These are phyloP conservation scores for Leptinotarsa tumamoca DNA, from an alignment of 2,888 invertebrate genomes.

Conservation along the genomic window DNA sequence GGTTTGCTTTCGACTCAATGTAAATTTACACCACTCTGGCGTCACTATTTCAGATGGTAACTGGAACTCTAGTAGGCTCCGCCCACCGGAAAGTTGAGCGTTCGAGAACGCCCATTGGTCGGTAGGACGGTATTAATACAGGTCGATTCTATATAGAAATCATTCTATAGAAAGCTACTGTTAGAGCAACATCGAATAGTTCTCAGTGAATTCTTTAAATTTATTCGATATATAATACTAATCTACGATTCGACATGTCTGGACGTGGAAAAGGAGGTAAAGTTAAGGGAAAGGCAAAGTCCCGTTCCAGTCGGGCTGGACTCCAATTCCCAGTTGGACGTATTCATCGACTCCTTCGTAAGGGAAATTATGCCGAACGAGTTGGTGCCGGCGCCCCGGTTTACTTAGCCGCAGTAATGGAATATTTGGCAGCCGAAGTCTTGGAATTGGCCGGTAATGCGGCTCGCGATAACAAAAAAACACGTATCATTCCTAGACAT, in stretches of 20 bases:
- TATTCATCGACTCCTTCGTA: slow-evolving; percentile 72
- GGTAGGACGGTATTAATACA: too few species aligned
- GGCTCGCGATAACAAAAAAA: slow-evolving; percentile 41
- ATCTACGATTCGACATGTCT: slow-evolving; percentile 51
- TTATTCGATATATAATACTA: neutral
- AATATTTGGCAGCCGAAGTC: too few species aligned
- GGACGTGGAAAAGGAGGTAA: slow-evolving; percentile 65
- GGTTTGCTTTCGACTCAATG: too few species aligned
- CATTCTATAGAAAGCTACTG: too few species aligned
- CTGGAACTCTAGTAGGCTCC: neutral
- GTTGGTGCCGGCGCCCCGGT: too few species aligned
- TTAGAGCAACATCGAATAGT: neutral
- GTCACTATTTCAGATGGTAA: too few species aligned
- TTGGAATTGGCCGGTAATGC: too few species aligned
- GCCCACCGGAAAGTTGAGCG: too few species aligned
- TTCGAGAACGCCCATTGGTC: too few species aligned
- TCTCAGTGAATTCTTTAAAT: neutral
- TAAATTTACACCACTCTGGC: too few species aligned
- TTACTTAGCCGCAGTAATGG: too few species aligned
- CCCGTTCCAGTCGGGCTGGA: slow-evolving; percentile 71
- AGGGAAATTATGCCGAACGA: slow-evolving; percentile 66
- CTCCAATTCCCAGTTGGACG: slow-evolving; percentile 73
- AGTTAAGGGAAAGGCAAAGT: slow-evolving; percentile 56
- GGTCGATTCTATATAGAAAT: too few species aligned
- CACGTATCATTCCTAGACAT: slow-evolving; percentile 82